Evolutionary conservation across 2,113 vertebrate genomes (phyloP), one percentile per base, ranked within the genome.

Genomic region (Sander lucioperca): DNA sequence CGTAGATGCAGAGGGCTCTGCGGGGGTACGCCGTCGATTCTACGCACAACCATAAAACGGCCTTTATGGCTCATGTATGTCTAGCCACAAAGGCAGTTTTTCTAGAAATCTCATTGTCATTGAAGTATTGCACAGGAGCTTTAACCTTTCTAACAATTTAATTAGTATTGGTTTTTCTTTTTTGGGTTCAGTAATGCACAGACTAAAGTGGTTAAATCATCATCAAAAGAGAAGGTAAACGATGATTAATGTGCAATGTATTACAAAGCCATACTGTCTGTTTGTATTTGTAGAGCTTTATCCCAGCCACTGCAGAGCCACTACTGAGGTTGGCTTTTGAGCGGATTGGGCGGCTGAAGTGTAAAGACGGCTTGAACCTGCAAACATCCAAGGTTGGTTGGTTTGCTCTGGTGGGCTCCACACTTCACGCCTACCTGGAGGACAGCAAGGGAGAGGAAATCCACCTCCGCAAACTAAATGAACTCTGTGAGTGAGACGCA

Each of bases 351-450:
- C 94, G 96, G 0, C 94, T 99, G 23, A 95, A 93, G 63, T 99
- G 96, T 86, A 99, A 99, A 94, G 97, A 97, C 0, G 96, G 98
- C 27, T 90, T 98, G 78, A 97, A 95, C 88, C 93, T 98, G n/a
- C 96, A 98, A 92, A 94, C 64, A 0, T 91, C 96, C 9, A 94
- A 93, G 87, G 91, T 96, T 33, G 98, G 98, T 63, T 99, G 98
- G 98, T 99, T 99, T 7, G 96, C 97, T 16, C 92, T 99, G 86
- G 94, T 88, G 0, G 95, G 95, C 54, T 97, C 96, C 21, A 88
- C 85, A 0, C 96, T 99, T 56, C 94, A 93, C 0, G 90, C 90
- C 50, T 94, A 95, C 88, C 92, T 96, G 43, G 92, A 95, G 12
- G 94, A 95, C 39, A 88, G 91, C 11, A 84, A 87, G 54, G 90